phyloP scores from a whole-genome alignment of 1,140 invertebrate genomes.

The Orius laevigatus region DNA sequence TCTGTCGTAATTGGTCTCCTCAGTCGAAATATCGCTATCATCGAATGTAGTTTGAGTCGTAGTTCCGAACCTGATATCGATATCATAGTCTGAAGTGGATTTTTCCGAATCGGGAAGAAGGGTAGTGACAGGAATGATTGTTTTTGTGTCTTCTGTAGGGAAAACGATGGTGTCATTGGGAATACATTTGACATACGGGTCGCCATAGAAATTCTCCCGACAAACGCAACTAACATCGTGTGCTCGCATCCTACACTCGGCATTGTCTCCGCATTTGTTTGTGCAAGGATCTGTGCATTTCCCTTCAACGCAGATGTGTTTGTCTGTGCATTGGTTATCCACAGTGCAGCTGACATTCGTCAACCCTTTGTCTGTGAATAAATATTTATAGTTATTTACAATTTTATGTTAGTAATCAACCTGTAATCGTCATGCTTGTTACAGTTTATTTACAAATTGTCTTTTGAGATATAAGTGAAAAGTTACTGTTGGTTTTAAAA shows the following conservation, averaged over 20 bases:
- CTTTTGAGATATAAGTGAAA: background rate
- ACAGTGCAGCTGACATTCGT: slow-evolving; percentile 30
- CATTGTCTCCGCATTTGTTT: slow-evolving; percentile 34
- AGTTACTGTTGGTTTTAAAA: too few relatives aligned
- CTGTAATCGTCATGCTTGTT: slow-evolving; percentile 5
- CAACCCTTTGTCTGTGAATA: slow-evolving; percentile 18
- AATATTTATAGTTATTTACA: slow-evolving; percentile 8
- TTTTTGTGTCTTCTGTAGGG: background rate
- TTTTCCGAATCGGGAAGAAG: background rate
- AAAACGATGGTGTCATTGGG: background rate
- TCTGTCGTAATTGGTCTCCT: too few relatives aligned
- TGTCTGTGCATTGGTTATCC: slow-evolving; percentile 46
- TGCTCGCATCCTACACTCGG: slow-evolving; percentile 36
- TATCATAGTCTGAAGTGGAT: too few relatives aligned
- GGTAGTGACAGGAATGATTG: background rate
- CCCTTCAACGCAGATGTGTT: slow-evolving; percentile 42
- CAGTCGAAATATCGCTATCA: background rate
- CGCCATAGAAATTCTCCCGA: slow-evolving; percentile 24
- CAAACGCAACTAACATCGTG: slow-evolving; percentile 37
- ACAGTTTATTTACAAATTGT: slow-evolving; percentile 5
- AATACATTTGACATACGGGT: slow-evolving; percentile 26
- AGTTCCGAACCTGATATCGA: too few relatives aligned
- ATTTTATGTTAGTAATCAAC: background rate
- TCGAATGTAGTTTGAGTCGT: background rate
- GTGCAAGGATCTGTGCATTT: slow-evolving; percentile 49